Conservation (phyloP, 2,888 invertebrate species). For the Neelides folsomi region DNA sequence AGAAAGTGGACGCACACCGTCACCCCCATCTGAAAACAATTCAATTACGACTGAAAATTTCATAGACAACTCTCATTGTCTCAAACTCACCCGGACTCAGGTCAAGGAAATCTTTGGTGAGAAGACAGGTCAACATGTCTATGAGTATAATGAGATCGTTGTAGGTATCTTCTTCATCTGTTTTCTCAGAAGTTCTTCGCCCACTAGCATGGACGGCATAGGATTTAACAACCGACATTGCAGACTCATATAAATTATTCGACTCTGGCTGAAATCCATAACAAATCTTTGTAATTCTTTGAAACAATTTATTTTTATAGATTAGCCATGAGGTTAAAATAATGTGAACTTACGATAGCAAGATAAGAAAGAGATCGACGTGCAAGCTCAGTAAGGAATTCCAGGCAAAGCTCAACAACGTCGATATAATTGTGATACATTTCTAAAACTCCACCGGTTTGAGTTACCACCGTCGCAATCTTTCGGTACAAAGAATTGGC, state of each 20-base stretch:
- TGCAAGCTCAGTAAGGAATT: slow-evolving; percentile 58
- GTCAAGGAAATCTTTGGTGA: slow-evolving; percentile 46
- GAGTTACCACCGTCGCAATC: slow-evolving; percentile 23
- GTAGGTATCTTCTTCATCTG: slow-evolving; percentile 55
- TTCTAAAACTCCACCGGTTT: slow-evolving; percentile 46
- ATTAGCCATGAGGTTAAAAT: slow-evolving; percentile 5
- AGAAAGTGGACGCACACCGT: slow-evolving; percentile 35
- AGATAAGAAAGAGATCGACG: slow-evolving; percentile 55
- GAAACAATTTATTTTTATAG: not conserved
- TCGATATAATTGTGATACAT: slow-evolving; percentile 66
- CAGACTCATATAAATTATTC: slow-evolving; percentile 15
- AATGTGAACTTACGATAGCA: slow-evolving; percentile 34
- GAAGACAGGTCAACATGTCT: slow-evolving; percentile 54
- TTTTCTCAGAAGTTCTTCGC: slow-evolving; percentile 32
- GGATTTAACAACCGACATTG: slow-evolving; percentile 31
- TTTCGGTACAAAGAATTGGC: slow-evolving; percentile 47
- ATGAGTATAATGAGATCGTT: slow-evolving; percentile 66
- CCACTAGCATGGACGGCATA: slow-evolving; percentile 35
- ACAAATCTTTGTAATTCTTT: not conserved
- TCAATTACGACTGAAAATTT: not conserved
- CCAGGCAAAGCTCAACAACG: slow-evolving; percentile 60
- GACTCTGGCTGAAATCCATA: slow-evolving; percentile 7
- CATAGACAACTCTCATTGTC: slow-evolving; percentile 8
- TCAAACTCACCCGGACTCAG: slow-evolving; percentile 35
- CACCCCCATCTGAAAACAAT: slow-evolving; percentile 3